Base-by-base conservation (phyloP, 2,797 vertebrate genomes). In the Lophotriccus pileatus region DNA sequence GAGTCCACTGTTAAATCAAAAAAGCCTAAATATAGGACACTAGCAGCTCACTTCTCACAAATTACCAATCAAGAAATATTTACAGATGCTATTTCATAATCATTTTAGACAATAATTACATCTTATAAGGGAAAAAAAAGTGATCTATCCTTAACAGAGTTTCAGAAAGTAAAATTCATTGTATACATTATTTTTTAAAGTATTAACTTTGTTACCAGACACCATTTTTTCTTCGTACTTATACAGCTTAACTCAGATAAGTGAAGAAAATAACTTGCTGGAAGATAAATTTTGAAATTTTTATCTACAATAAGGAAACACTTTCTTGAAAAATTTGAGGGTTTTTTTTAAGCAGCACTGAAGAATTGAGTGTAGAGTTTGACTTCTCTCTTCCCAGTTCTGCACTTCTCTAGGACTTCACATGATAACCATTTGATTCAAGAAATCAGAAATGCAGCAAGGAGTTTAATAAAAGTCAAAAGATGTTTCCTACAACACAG, bases 401-500 rank as follows among this genome's bases (percentile, higher is more conserved):
- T 89, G 59, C 36, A 53, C 34, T 59, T 49, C 28, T 72, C 63
- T 79, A 47, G 7, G 7, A 68, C n/a, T 92, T 64, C 41, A 60
- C 16, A 28, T 76, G 92, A 89, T 66, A 89, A 67, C 12, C n/a
- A 70, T 93, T 69, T 85, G 66, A 39, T 94, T 96, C 66, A 90
- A 50, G 80, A 88, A 74, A 81, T 64, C 53, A 59, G 53, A 93
- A 94, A 88, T 15, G 73, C 62, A 62, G 49, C 34, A 75, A 91
- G n/a, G 24, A 70, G 55, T 81, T 91, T 84, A 91, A 55, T 86
- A 87, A 78, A 94, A 87, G 43, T 89, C 66, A 93, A 66, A 95
- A 92, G 37, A 15, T 59, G 83, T 89, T 94, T 95, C 23, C 53
- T 94, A 87, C 66, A 86, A 43, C 25, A 73, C 8, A 62, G 60